Conservation (phyloP, 2,888 invertebrate species). For the Spilosoma lubricipeda region DNA sequence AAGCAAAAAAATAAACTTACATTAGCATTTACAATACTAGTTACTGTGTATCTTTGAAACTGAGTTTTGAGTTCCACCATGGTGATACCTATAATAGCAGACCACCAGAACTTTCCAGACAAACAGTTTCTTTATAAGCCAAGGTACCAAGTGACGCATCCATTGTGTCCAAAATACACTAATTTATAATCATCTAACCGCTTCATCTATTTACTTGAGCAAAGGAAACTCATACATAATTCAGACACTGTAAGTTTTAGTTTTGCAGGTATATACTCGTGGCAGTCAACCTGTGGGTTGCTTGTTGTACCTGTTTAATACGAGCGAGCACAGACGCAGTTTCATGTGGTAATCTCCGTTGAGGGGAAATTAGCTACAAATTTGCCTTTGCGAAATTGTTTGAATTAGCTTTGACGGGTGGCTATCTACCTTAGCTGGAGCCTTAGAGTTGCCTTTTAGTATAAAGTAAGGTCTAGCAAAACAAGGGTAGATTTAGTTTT, state of each 20-base stretch:
- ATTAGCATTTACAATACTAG: too few relatives aligned
- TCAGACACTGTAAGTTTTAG: slow-evolving; percentile 72
- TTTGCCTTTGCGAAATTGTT: slow-evolving; percentile 39
- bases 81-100: not conserved
- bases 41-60: too few relatives aligned
- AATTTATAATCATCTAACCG: slow-evolving; percentile 3
- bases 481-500: not conserved
- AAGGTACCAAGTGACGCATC: not conserved
- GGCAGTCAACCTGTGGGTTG: slow-evolving; percentile 62
- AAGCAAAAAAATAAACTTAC: too few relatives aligned
- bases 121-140: not conserved
- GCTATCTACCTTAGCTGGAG: not conserved
- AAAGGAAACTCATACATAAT: slow-evolving; percentile 65
- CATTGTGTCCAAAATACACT: not conserved
- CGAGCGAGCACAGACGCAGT: slow-evolving; percentile 55
- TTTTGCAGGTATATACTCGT: slow-evolving; percentile 69
- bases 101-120: too few relatives aligned
- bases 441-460: not conserved
- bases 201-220: slow-evolving; percentile 32
- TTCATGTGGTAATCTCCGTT: slow-evolving; percentile 49
- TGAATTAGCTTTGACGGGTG: slow-evolving; percentile 22
- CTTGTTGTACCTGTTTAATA: slow-evolving; percentile 63
- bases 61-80: not conserved
- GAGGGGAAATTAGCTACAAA: slow-evolving; percentile 47
- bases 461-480: not conserved